These are phyloP conservation scores for Nemopilema nomurai DNA, from an alignment of 30 jellyfish, hydroid and myxozoan genomes.

Conservation along the genomic window DNA sequence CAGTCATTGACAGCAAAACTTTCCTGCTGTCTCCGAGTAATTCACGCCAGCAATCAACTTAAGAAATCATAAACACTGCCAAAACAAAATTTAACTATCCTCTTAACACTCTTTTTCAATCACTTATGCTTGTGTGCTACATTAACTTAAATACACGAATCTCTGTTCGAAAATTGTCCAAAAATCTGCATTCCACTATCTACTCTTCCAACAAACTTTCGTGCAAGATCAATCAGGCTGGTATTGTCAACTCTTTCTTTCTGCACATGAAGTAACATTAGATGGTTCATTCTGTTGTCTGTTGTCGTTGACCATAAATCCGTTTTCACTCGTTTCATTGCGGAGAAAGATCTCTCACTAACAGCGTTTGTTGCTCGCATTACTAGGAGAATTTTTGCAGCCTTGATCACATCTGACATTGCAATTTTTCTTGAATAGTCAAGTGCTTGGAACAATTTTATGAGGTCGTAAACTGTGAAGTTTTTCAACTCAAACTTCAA, in stretches of 20 bases:
- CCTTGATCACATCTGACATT: constrained; percentile 26
- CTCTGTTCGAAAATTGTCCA: constrained; percentile 48
- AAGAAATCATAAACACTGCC: too few species aligned
- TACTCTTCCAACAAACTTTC: constrained; percentile 32
- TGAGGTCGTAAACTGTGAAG: too few species aligned
- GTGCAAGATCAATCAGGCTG: constrained; percentile 31
- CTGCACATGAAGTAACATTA: too few species aligned
- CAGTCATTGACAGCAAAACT: too few species aligned
- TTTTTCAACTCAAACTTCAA: too few species aligned
- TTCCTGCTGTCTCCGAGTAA: too few species aligned
- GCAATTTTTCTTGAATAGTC: constrained; percentile 21
- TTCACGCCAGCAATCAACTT: too few species aligned
- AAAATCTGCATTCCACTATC: constrained; percentile 58
- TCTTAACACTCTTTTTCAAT: constrained; percentile 7
- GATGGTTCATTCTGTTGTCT: constrained; percentile 52
- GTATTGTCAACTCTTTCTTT: too few species aligned
- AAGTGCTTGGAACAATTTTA: too few species aligned
- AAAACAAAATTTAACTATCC: too few species aligned
- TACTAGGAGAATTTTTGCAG: constrained; percentile 54
- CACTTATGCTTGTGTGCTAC: constrained; percentile 28
- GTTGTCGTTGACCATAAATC: constrained; percentile 60
- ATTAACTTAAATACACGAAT: constrained; percentile 4
- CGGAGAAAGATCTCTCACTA: too few species aligned
- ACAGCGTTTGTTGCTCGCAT: constrained; percentile 61
- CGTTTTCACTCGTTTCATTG: constrained; percentile 61